Base-by-base conservation (phyloP, 2,113 vertebrate genomes). In the Chaenogobius annularis region DNA sequence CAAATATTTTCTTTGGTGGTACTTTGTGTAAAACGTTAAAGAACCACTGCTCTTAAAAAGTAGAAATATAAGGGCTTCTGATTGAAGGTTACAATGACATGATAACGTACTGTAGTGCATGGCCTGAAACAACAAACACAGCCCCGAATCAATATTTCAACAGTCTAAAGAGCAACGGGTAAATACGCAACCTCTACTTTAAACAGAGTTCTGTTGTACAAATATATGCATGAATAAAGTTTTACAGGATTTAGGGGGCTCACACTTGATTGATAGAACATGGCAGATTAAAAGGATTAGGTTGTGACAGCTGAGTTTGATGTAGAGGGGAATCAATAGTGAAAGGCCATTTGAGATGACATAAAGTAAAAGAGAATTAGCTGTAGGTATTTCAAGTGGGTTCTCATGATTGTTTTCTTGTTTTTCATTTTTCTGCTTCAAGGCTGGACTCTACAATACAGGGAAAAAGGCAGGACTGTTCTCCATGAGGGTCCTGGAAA, bases 151-250 rank as follows among this genome's bases (percentile, higher is more conserved):
- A 84, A 68, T 80, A 63, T 22, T 73, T 63, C 61, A 63, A 40
- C 4, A n/a, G 86, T 90, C 83, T 80, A 89, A 92, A 91, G 91
- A 73, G 74, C 84, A 82, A 63, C 73, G 44, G 44, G 70, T 55
- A 68, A 75, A 69, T 63, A 37, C 61, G 10, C 61, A 35, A 26
- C 58, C 26, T 61, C 26, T 61, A 10, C 35, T 63, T 35, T 35
- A 63, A 62, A 40, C 10, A 63, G 15, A 40, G 19, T 40, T 3
- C 7, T 15, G 14, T 15, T 35, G 11, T 14, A 12, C 56, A 59
- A 31, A 59, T 35, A 31, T 26, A 19, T 19, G 17, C 48, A n/a
- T 52, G 5, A 19, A 3, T 54, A 20, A 54, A 54, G n/a, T 20
- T n/a, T 19, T 7, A 50, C 47, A 20, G 8, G 15, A 5, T 50